Base-by-base conservation (phyloP, 2,888 invertebrate species). In the Caenorhabditis sp. region DNA sequence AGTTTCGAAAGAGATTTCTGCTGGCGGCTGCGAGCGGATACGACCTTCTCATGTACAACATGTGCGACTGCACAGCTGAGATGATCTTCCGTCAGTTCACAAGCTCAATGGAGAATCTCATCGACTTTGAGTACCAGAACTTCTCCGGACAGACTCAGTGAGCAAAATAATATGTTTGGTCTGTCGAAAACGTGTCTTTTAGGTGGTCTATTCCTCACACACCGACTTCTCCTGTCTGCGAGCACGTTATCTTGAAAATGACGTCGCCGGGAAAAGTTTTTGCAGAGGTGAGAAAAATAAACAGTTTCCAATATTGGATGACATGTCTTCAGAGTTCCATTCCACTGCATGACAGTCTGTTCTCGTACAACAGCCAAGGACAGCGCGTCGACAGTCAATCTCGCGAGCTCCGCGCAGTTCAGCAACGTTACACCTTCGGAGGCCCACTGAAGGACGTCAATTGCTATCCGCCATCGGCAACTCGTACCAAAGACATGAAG, bases 31-130 rank as follows among this genome's bases (percentile, higher is more conserved):
- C 50, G 2, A 32, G 32, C 1, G 50, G 50, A 32, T 50, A 50
- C 26, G 17, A 15, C 6, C 1, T 50, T 5, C 2, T 50, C 15
- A 32, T 32, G 15, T 3, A 50, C 5, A 32, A 32, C 8, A 30
- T 50, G 50, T 50, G 50, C n/a, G 50, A 50, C 20, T 50, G 50
- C 11, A 17, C 50, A 1, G 50, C 50, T 2, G 50, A 50, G 8
- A 30, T 50, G 30, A 2, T 50, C 2, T 17, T 50, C 17, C 50
- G 50, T 26, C 50, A 50, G 20, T 50, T 50, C 32, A 50, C 32
- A 17, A 32, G 50, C 8, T 8, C 50, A 17, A 8, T 50, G 2
- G 30, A 30, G 20, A 11, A 50, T 1, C 50, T 50, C 9, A 30
- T 50, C 8, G 50, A 32, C 9, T 50, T 30, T 17, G 50, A 50